Percentiles rank a stretch among this genome's conserved stretches.
Evolutionary conservation across 1,140 invertebrate genomes (phyloP).

Genomic region (Drosophila suzukii): DNA sequence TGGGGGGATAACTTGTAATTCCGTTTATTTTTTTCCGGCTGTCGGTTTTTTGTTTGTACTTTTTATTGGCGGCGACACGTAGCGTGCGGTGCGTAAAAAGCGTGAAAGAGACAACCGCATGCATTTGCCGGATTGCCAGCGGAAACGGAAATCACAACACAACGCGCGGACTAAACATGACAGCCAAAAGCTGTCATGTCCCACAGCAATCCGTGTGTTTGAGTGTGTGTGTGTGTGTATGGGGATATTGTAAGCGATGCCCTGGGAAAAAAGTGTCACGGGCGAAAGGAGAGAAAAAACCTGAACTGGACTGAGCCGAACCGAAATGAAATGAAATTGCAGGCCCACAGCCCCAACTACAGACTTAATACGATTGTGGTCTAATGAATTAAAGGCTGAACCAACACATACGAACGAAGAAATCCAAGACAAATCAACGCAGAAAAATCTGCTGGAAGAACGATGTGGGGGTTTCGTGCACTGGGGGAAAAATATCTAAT

Average conservation of each 20-base stretch:
- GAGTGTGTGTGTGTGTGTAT: slow-evolving; percentile 12
- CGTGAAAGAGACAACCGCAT: slow-evolving; percentile 58
- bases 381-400: slow-evolving; percentile 66
- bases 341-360: slow-evolving; percentile 45
- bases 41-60: slow-evolving; percentile 50
- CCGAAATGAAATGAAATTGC: slow-evolving; percentile 54
- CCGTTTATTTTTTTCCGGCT: slow-evolving; percentile 32
- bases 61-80: slow-evolving; percentile 48
- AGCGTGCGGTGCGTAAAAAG: slow-evolving; percentile 60
- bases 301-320: slow-evolving; percentile 24
- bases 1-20: slow-evolving; percentile 48
- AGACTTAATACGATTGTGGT: slow-evolving; percentile 64
- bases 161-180: slow-evolving; percentile 61
- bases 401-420: slow-evolving; percentile 39
- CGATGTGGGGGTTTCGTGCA: slow-evolving; percentile 1
- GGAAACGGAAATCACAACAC: slow-evolving; percentile 65
- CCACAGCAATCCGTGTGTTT: slow-evolving; percentile 19
- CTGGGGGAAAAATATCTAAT: neutral
- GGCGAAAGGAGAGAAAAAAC: slow-evolving; percentile 39
- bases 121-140: slow-evolving; percentile 51
- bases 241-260: slow-evolving; percentile 59
- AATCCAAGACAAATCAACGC: slow-evolving; percentile 58
- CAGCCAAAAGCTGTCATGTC: slow-evolving; percentile 65
- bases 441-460: slow-evolving; percentile 32
- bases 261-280: slow-evolving; percentile 47